Evolutionary conservation across 2,888 invertebrate species (phyloP).

Genomic region (Trissolcus japonicus): DNA sequence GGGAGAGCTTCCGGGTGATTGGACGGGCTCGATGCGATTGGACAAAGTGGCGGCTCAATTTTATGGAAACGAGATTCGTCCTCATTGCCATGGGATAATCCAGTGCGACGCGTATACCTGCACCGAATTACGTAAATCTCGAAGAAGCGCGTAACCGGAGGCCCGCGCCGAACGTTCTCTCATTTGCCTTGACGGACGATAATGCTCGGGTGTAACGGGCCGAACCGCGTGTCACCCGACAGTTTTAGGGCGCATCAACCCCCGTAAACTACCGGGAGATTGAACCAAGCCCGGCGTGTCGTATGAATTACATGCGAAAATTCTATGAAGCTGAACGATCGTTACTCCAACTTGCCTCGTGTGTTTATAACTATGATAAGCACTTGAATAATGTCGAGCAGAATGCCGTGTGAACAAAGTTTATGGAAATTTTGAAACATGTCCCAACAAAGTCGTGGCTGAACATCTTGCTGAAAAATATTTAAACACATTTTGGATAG

Average conservation of each 20-base stretch:
- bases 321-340: slow-evolving; percentile 43
- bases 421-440: no score
- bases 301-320: slow-evolving; percentile 54
- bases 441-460: no score
- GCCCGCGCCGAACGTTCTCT: slow-evolving; percentile 59
- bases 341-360: slow-evolving; percentile 25
- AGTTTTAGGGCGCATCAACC: slow-evolving; percentile 56
- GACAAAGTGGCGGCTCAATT: not conserved
- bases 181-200: slow-evolving; percentile 69
- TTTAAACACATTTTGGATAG: no score
- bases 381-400: not conserved
- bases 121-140: slow-evolving; percentile 62
- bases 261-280: slow-evolving; percentile 54
- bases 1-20: slow-evolving; percentile 23
- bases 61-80: slow-evolving; percentile 22
- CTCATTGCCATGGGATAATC: slow-evolving; percentile 48
- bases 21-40: slow-evolving; percentile 9
- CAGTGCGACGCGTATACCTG: slow-evolving; percentile 47
- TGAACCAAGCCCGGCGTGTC: slow-evolving; percentile 48
- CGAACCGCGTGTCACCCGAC: slow-evolving; percentile 63
- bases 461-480: no score
- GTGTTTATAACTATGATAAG: slow-evolving; percentile 2
- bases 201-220: slow-evolving; percentile 70
- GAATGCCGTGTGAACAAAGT: no score
- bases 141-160: slow-evolving; percentile 56